Evolutionary conservation across 2,888 invertebrate genomes (phyloP), one percentile per base, ranked within the genome.

Genomic region (Serrognathus titanus): DNA sequence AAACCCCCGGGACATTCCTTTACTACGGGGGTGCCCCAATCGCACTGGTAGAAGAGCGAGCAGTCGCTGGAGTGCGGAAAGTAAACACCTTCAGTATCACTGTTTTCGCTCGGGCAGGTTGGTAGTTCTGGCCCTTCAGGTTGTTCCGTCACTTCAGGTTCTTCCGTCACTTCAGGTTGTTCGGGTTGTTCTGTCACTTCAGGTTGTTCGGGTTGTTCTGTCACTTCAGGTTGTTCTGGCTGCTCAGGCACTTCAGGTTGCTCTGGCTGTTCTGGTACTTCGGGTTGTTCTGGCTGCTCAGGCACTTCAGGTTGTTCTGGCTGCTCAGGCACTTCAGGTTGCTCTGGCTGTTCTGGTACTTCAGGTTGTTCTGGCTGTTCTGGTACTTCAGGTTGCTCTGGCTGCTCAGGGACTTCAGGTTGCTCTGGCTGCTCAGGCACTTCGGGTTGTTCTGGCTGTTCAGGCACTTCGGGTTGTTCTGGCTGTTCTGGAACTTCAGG

Each of bases 261-360:
- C 8, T 72, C 64, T 16, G 70, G 66, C 55, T 71, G 67, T 7
- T 77, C 68, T 64, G 75, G 71, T 1, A 77, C 65, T 48, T 73
- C 68, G 0, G 76, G 67, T 57, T 70, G 67, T 8, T 72, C 64
- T 16, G 70, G 75, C 12, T 75, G 67, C 8, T 72, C 64, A 3
- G 70, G 75, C 12, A 75, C 24, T 31, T 31, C 24, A 6, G 24
- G 24, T 31, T 76, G 77, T 5, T 79, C 74, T 66, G 79, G 78
- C 63, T 76, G 77, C 5, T 79, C 74, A 66, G 79, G 78, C 63
- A 77, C 78, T 2, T 82, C 78, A 71, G 82, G 79, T 0, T 80
- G 65, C 52, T 72, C 65, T 1, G 79, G 71, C 53, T 71, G 69
- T 51, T 64, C 74, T 12, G 73, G 77, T 73, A 72, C 79, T 45